Conservation (phyloP, 2,888 invertebrate genomes). For the Globia sparganii region DNA sequence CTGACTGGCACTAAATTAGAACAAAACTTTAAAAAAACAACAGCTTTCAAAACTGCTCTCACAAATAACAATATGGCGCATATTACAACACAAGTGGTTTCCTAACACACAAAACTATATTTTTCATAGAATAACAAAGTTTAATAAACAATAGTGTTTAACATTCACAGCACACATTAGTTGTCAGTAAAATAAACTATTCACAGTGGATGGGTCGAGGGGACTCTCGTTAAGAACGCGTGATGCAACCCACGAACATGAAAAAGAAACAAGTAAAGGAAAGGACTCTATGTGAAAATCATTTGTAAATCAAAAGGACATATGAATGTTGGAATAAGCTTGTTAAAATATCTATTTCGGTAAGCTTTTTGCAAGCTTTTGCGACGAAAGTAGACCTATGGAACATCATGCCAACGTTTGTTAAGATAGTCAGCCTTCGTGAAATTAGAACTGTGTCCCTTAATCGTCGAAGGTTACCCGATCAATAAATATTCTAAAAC, state of each 20-base stretch:
- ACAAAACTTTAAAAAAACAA: neutral
- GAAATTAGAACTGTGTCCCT: neutral
- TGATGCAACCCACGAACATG: slow-evolving; percentile 24
- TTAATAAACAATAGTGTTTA: slow-evolving; percentile 49
- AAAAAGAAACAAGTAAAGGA: neutral
- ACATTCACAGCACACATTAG: slow-evolving; percentile 57
- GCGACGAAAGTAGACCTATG: neutral
- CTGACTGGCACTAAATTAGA: neutral
- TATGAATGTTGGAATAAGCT: neutral
- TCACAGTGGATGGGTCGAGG: slow-evolving; percentile 44
- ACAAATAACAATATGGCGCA: slow-evolving; percentile 16
- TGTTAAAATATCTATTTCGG: neutral
- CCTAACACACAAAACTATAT: slow-evolving; percentile 28
- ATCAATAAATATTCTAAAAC: neutral
- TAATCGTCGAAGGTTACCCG: neutral
- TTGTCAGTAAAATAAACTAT: slow-evolving; percentile 66
- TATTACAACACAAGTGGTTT: slow-evolving; percentile 24
- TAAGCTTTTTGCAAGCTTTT: neutral
- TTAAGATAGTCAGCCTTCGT: neutral
- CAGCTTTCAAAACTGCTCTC: neutral
- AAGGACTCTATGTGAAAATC: neutral
- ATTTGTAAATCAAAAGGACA: slow-evolving; percentile 9
- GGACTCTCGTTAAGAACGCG: slow-evolving; percentile 39
- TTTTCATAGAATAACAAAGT: slow-evolving; percentile 51
- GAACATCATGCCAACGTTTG: neutral